Conservation (phyloP, 2,113 vertebrate species). For the Mirza zaza region DNA sequence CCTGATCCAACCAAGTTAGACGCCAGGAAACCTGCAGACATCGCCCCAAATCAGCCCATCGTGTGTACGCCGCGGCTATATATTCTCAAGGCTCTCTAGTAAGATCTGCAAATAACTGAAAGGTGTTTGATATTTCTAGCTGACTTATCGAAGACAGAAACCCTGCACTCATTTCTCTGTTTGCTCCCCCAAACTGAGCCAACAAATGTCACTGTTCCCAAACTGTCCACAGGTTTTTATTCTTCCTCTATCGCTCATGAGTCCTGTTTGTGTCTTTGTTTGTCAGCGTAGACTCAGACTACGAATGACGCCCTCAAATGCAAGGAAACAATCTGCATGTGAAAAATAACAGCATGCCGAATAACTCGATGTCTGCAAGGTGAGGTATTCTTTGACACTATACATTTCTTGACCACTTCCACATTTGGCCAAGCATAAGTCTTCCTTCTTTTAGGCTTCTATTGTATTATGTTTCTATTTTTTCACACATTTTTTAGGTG, state of each 20-base stretch:
- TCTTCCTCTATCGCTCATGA: not conserved
- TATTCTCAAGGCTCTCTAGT: not conserved
- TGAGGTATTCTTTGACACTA: not conserved
- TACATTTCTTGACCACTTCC: not conserved
- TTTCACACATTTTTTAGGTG: not conserved
- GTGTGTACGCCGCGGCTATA: not conserved
- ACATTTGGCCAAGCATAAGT: not conserved
- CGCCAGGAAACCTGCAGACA: not conserved
- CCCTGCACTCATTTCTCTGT: not conserved
- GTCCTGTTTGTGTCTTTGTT: not conserved
- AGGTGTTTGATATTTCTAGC: not conserved
- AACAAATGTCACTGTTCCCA: not conserved
- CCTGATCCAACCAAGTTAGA: not conserved
- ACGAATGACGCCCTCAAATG: not conserved
- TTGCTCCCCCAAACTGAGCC: not conserved
- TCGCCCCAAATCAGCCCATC: not conserved
- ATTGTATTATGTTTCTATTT: not conserved
- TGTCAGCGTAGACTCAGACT: not conserved
- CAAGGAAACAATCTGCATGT: not conserved
- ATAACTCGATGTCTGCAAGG: not conserved
- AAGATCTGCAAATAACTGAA: not conserved
- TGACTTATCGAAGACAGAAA: not conserved
- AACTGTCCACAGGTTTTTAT: not conserved
- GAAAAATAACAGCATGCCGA: not conserved
- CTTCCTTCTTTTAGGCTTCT: not conserved